phyloP scores from a whole-genome alignment of 2,888 invertebrate genomes.

The Nymphalis polychloros region DNA sequence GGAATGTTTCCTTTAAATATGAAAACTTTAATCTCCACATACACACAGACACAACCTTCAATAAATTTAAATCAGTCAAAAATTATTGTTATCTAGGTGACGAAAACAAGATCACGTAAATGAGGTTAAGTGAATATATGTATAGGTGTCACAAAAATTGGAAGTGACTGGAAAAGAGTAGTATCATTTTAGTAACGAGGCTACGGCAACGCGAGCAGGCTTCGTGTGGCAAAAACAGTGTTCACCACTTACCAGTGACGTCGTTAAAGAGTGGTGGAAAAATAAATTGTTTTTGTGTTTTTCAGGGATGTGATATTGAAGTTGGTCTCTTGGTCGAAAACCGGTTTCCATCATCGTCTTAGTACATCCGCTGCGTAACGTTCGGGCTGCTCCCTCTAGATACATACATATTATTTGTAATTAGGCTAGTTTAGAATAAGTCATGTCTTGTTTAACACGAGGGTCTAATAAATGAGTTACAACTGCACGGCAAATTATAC shows the following conservation, averaged over 20 bases:
- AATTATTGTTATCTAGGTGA: too few relatives aligned
- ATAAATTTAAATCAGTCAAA: too few relatives aligned
- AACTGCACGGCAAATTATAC: conserved; percentile 9
- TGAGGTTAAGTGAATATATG: too few relatives aligned
- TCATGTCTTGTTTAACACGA: conserved; percentile 25
- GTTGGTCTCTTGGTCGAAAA: conserved; percentile 51
- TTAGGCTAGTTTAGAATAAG: conserved; percentile 68
- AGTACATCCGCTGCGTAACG: conserved; percentile 46
- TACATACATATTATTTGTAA: conserved; percentile 61
- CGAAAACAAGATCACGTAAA: too few relatives aligned
- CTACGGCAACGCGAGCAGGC: too few relatives aligned
- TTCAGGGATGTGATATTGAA: conserved; percentile 50
- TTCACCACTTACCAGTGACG: background rate
- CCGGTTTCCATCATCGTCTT: conserved; percentile 59
- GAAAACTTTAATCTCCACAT: too few relatives aligned
- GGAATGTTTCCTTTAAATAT: too few relatives aligned
- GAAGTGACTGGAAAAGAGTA: too few relatives aligned
- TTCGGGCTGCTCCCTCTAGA: conserved; percentile 45
- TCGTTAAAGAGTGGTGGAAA: conserved; percentile 22
- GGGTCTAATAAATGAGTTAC: conserved; percentile 20
- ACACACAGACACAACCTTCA: too few relatives aligned
- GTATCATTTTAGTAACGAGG: too few relatives aligned
- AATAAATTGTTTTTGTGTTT: conserved; percentile 48
- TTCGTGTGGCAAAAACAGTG: too few relatives aligned
- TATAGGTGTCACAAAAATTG: too few relatives aligned